Conservation (phyloP, 2,888 invertebrate genomes). For the Sarcophaga rosellei region DNA sequence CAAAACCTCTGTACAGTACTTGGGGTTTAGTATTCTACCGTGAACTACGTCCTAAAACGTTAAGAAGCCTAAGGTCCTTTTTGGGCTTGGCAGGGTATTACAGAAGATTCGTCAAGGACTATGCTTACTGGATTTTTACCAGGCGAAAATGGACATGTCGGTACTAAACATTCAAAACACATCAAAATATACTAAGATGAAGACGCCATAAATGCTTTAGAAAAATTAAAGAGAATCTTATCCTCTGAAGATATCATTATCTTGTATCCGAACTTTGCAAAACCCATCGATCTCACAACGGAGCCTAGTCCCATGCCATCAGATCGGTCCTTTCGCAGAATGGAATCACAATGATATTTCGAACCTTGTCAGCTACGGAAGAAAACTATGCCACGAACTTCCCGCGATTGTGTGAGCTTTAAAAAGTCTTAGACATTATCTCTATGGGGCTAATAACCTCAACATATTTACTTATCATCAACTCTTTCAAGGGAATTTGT, state of each 20-base stretch:
- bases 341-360: constrained; percentile 23
- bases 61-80: no score
- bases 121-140: not conserved
- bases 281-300: constrained; percentile 60
- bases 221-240: constrained; percentile 53
- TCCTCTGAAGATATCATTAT: constrained; percentile 52
- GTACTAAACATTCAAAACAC: constrained; percentile 1
- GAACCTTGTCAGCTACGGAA: no score
- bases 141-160: not conserved
- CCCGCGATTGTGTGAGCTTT: no score
- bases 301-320: constrained; percentile 35
- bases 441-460: no score
- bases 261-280: constrained; percentile 57
- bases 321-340: constrained; percentile 37
- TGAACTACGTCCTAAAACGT: not conserved
- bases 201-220: not conserved
- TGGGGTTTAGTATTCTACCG: no score
- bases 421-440: no score
- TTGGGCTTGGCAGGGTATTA: no score
- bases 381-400: no score
- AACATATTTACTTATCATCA: no score
- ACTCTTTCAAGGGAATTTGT: no score
- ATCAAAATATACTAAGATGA: not conserved
- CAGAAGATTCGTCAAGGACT: not conserved
- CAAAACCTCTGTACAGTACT: no score